Percentiles rank a stretch among this genome's conserved stretches.
phyloP scores from a whole-genome alignment of 2,113 vertebrate species.

The Heteronetta atricapilla region DNA sequence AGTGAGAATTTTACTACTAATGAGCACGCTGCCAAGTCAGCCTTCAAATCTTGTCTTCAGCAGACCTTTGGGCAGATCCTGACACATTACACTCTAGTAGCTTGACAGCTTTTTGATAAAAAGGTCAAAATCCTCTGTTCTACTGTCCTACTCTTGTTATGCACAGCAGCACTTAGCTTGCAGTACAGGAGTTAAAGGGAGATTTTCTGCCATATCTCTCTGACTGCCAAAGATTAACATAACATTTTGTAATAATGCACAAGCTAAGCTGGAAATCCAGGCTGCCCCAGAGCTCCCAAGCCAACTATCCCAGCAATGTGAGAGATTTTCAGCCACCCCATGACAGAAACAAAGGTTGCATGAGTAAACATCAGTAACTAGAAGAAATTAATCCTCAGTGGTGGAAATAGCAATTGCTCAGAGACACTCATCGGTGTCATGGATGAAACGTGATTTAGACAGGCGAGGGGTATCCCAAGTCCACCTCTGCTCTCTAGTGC shows the following conservation, averaged over 20 bases:
- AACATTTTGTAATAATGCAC: not conserved
- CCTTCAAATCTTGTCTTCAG: not conserved
- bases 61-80: not conserved
- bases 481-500: not conserved
- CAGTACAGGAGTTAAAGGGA: not conserved
- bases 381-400: not conserved
- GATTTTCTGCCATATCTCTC: not conserved
- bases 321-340: not conserved
- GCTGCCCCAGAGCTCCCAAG: not conserved
- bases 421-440: not conserved
- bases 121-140: not conserved
- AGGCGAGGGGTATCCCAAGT: not conserved
- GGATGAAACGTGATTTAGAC: not conserved
- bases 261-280: not conserved
- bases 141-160: not conserved
- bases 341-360: rapidly evolving
- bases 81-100: not conserved
- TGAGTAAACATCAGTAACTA: not conserved
- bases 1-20: not conserved
- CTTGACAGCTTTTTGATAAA: not conserved
- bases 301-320: not conserved
- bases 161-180: not conserved
- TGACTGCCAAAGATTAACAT: not conserved
- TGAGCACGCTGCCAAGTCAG: slow-evolving; percentile 10
- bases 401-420: not conserved